Evolutionary conservation across 2,888 invertebrate species (phyloP), one percentile per base, ranked within the genome.

Genomic region (Hylaea fasciaria): DNA sequence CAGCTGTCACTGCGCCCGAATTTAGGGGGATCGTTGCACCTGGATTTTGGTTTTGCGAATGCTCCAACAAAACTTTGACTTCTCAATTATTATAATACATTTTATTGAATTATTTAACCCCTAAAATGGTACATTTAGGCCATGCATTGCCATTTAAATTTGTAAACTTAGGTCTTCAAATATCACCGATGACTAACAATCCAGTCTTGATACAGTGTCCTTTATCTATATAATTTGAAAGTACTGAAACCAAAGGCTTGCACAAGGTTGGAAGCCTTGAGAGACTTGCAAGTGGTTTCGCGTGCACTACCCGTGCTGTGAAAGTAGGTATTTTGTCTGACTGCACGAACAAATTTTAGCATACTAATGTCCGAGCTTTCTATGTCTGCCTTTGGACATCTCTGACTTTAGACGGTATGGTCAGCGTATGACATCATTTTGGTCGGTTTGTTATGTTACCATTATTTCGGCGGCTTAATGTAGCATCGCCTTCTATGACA

Each of bases 321-420:
- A 91, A 92, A 91, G 91, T n/a, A n/a, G n/a, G n/a, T 91, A 87
- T 89, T 89, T 89, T 72, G 86, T 81, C 77, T 82, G 82, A 86
- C 81, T 90, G 88, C 81, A 81, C 83, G 74, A 83, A 86, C 80
- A 87, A 86, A 85, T 86, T 86, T 89, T 90, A 86, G 85, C 87
- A 91, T 91, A 89, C 85, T 87, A 87, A 89, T 89, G 82, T 74
- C 65, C 69, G 69, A 80, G 88, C 89, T 92, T 91, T 92, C 91
- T 90, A 89, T 83, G 80, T 71, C 75, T 82, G 76, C 69, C 69
- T 78, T 78, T 74, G 71, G 74, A 57, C 57, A 69, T 65, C 46
- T 51, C 32, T 14, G 53, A 52, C 32, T 35, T 16, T 37, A 11
- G 54, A 22, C 50, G 10, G 41, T 61, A 48, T 32, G 56, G 61